Base-by-base conservation (phyloP, 2,113 vertebrate genomes). In the Anoura caudifer region DNA sequence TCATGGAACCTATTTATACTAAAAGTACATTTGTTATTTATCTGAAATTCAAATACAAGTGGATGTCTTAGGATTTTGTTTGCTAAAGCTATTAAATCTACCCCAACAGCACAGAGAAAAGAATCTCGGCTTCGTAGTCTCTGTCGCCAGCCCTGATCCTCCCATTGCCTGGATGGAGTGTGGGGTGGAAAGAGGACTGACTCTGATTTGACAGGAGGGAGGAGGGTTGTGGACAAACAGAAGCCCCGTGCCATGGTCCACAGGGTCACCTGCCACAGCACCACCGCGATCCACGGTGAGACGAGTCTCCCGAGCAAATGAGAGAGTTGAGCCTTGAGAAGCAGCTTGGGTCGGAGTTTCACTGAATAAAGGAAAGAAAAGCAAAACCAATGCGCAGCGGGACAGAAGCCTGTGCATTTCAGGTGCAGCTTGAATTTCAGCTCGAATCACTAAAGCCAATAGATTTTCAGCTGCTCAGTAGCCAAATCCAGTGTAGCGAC, bases 321-420 rank as follows among this genome's bases (percentile, higher is more conserved):
- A 70, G 75, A 76, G 43, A 31, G 63, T 13, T 6, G 54, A 28
- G 65, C 16, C 31, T 17, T 11, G 9, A 89, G 47, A 83, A 59
- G 16, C 26, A 86, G 56, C 50, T 16, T 20, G 20, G 19, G 10
- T 43, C 45, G 36, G 52, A 83, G 22, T 50, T 31, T 61, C 47
- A 10, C 56, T 59, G n/a, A 77, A 63, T 19, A 41, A 63, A 80
- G 63, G 33, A 56, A 36, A 43, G 28, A 45, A 47, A 45, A 24
- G 0, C 0, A 0, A 70, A 70, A 22, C 13, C 22, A 3, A n/a
- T 0, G n/a, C 17, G 24, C 38, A 2, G 47, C 0, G 0, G 45
- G 6, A 19, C 22, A 72, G 56, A 65, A 59, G 31, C 15, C 1
- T 3, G 19, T 10, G 20, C 20, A 1, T 36, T 10, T 76, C 19